These are phyloP conservation scores for Cricetomys ansorgei DNA, from an alignment of 2,113 vertebrate species.

Conservation along the genomic window DNA sequence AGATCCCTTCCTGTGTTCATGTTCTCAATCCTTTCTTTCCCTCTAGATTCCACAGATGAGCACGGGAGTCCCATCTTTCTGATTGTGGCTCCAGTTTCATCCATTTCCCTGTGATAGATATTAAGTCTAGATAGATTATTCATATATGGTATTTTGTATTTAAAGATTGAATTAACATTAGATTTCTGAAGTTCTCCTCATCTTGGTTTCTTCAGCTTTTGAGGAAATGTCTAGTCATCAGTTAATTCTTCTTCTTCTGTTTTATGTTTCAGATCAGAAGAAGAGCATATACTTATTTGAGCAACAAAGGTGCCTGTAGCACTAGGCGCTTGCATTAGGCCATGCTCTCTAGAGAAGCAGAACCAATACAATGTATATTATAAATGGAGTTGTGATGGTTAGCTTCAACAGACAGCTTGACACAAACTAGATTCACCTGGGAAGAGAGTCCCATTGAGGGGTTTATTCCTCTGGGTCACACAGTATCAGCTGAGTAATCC, in stretches of 20 bases:
- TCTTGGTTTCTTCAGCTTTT: background rate
- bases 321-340: background rate
- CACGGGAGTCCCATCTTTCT: background rate
- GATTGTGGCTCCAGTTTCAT: background rate
- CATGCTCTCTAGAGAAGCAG: background rate
- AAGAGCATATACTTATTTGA: constrained; percentile 1
- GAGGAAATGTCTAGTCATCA: background rate
- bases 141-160: background rate
- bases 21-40: background rate
- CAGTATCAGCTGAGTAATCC: background rate
- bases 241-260: background rate
- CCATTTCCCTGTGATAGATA: background rate
- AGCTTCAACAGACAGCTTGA: background rate
- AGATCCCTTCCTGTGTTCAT: background rate
- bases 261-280: background rate
- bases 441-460: background rate
- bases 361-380: background rate
- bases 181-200: background rate
- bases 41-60: background rate
- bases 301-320: background rate
- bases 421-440: background rate
- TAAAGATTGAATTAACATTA: background rate
- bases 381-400: background rate
- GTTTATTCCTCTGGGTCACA: background rate
- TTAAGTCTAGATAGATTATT: background rate